Evolutionary conservation across 2,888 invertebrate genomes (phyloP), one percentile per base, ranked within the genome.

Genomic region (Ariolimax columbianus): DNA sequence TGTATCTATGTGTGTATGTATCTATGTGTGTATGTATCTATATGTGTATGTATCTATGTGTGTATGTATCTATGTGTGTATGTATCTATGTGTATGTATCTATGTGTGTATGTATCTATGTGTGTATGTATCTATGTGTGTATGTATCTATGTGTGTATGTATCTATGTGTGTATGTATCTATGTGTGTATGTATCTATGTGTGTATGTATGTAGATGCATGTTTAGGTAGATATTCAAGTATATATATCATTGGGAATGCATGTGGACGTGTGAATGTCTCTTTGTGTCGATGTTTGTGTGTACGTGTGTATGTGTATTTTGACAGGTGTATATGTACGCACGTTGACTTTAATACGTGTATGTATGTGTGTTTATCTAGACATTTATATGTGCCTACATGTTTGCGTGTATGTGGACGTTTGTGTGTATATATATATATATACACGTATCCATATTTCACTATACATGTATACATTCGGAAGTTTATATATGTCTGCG

Each of bases 61-160:
- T 55, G 23, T 23, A 55, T 55, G 23, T 23, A 55, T 55, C 9
- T 23, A 55, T 55, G 23, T 23, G 23, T 55, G 23, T 23, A 55
- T 55, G 23, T 23, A 55, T 55, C 9, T 23, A 55, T 55, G 23
- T 23, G 23, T 55, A 33, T 72, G 36, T 80, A 38, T 43, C 43
- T 80, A 38, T 43, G 43, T 68, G 40, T 68, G 43, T 80, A 66
- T 68, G 68, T 80, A 66, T 68, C 68, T 80, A 66, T 47, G 68
- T 68, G 40, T 47, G 68, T 68, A 66, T 66, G 66, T 79, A 40
- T 66, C 19, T 77, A 77, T 51, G 26, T 77, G 59, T 59, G 30
- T 77, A 77, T 59, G 30, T 77, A 59, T 59, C 11, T 59, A 59
- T 36, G 17, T 59, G 33, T 36, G 30, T 77, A 59, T 51, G 26